Evolutionary conservation across 2,113 vertebrate species (phyloP).

Genomic region (Melanostigma gelatinosum): DNA sequence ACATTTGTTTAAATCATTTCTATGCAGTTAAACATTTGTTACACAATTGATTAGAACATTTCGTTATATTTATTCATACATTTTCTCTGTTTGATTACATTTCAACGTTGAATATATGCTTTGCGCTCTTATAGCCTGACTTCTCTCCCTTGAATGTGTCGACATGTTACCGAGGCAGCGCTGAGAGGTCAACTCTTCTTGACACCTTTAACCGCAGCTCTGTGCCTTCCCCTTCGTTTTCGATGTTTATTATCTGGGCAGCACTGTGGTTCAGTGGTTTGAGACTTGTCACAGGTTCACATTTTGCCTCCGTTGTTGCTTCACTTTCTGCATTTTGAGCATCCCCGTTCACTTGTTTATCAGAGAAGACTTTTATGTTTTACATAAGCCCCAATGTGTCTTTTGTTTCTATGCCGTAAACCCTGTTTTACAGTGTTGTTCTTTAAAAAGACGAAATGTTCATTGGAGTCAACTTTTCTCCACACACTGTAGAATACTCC

Average conservation of each 20-base stretch:
- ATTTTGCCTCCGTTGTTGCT: neutral
- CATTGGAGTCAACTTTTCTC: constrained; percentile 10
- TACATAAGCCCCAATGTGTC: neutral
- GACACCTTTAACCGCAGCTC: constrained; percentile 39
- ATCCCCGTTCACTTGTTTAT: neutral
- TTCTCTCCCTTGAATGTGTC: no score
- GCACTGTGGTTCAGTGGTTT: neutral
- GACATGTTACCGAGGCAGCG: no score
- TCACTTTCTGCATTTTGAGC: neutral
- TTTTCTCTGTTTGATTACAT: no score
- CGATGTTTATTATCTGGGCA: neutral
- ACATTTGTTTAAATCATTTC: no score
- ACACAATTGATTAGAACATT: no score
- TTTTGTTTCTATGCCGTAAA: neutral
- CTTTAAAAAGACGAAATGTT: neutral
- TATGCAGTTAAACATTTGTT: no score
- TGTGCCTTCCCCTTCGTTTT: neutral
- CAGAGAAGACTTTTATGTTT: constrained; percentile 24
- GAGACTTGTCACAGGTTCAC: neutral
- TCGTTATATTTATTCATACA: no score
- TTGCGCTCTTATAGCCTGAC: no score
- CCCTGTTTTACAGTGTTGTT: neutral
- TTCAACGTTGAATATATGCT: no score
- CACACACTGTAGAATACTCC: neutral
- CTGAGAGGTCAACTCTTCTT: no score